Evolutionary conservation across 2,797 vertebrate genomes (phyloP).

Genomic region (Rachycentron canadum): DNA sequence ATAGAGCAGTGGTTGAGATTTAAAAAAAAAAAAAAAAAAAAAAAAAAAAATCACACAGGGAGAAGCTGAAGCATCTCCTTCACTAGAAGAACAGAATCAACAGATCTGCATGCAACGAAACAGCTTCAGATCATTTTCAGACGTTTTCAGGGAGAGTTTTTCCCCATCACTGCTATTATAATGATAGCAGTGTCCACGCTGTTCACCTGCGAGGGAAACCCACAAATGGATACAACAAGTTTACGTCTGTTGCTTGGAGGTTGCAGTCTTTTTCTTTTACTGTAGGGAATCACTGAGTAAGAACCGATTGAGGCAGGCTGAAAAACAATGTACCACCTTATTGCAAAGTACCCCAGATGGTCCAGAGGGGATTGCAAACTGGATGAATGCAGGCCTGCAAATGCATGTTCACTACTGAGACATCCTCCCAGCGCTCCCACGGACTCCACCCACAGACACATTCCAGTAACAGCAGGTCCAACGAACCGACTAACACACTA

Average conservation of each 20-base stretch:
- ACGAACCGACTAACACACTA: too few species aligned
- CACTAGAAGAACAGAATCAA: neutral
- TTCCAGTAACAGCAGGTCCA: too few species aligned
- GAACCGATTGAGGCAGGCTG: neutral
- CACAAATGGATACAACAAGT: neutral
- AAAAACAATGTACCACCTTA: neutral
- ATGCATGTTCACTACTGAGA: too few species aligned
- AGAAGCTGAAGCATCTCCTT: neutral
- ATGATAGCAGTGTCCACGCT: neutral
- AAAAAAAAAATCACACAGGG: too few species aligned
- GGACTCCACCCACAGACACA: too few species aligned
- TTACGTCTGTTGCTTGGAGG: neutral
- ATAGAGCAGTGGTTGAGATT: neutral
- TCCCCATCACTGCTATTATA: neutral
- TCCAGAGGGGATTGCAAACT: neutral
- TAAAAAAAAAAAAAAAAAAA: too few species aligned
- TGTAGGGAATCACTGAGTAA: neutral
- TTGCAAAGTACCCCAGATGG: neutral
- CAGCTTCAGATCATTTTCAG: neutral
- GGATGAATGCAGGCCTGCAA: neutral
- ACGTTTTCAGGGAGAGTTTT: neutral
- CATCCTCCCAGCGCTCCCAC: too few species aligned
- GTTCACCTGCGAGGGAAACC: neutral
- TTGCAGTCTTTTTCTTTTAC: neutral
- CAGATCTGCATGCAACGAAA: neutral